phyloP scores from a whole-genome alignment of 2,888 invertebrate genomes.

The Scaptomyza parva region DNA sequence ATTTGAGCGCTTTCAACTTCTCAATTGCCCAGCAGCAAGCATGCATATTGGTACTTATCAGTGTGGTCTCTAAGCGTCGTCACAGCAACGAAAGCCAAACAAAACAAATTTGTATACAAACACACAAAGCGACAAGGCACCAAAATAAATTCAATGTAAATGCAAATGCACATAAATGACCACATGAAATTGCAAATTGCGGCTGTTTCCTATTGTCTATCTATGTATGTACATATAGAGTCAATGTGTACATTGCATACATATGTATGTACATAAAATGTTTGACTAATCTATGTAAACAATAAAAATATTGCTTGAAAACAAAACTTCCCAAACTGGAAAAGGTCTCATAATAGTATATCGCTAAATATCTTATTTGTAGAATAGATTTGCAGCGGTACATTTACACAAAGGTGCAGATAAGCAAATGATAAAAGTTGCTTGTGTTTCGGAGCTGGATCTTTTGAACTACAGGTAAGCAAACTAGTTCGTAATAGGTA shows the following conservation, averaged over 20 bases:
- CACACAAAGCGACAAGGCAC: constrained; percentile 24
- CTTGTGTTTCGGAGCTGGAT: constrained; percentile 10
- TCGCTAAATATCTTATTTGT: constrained; percentile 19
- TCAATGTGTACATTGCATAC: neutral
- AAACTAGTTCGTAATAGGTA: neutral
- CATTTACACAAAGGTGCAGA: constrained; percentile 1
- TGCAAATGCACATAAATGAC: constrained; percentile 19
- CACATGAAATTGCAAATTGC: constrained; percentile 27
- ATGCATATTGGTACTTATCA: constrained; percentile 24
- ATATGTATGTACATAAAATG: constrained; percentile 2
- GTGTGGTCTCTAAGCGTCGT: constrained; percentile 28
- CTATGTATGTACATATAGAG: constrained; percentile 12
- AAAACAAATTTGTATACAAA: constrained; percentile 48
- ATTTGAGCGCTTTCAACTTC: constrained; percentile 18
- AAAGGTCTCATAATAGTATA: constrained; percentile 3
- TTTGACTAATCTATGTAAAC: constrained; percentile 18
- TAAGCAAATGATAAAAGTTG: constrained; percentile 25
- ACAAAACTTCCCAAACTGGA: constrained; percentile 3
- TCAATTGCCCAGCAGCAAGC: constrained; percentile 28
- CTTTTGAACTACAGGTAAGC: neutral
- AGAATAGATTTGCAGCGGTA: neutral
- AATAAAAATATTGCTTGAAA: neutral
- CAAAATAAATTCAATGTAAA: constrained; percentile 34
- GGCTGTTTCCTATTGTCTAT: constrained; percentile 32
- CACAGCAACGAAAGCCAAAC: constrained; percentile 51